phyloP scores from a whole-genome alignment of 2,113 vertebrate genomes.

The Ctenodactylus gundi region DNA sequence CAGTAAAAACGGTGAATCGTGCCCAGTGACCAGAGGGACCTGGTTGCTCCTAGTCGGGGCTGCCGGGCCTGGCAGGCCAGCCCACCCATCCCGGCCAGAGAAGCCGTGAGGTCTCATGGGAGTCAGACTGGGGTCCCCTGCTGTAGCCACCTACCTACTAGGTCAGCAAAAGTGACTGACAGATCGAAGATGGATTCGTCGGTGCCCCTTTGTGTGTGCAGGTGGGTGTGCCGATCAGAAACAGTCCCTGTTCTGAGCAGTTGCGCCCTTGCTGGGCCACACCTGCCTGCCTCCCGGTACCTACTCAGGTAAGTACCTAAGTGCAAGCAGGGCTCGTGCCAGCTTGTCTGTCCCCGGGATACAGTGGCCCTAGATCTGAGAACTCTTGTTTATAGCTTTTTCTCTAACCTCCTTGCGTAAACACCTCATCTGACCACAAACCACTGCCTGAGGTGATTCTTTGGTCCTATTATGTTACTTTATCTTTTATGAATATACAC shows the following conservation, averaged over 20 bases:
- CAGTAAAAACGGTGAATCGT: not conserved
- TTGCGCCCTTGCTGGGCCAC: not conserved
- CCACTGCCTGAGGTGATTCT: not conserved
- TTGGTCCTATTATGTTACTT: not conserved
- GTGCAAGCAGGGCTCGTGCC: not conserved
- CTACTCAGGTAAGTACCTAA: not conserved
- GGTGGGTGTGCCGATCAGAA: not conserved
- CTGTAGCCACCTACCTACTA: not conserved
- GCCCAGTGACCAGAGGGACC: too few species aligned
- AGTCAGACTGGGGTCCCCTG: too few species aligned
- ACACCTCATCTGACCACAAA: not conserved
- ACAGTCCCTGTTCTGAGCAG: not conserved
- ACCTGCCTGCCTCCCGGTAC: not conserved
- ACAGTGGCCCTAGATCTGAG: not conserved
- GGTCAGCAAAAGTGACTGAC: slow-evolving; percentile 3
- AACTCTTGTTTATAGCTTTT: not conserved
- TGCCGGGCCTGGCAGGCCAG: not conserved
- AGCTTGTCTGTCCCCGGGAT: not conserved
- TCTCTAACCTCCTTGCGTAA: not conserved
- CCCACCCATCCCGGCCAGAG: not conserved
- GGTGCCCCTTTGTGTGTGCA: not conserved
- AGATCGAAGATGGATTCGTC: not conserved
- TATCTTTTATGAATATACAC: not conserved
- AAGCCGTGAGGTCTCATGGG: not conserved
- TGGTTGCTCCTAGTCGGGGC: not conserved